A percentile compares a stretch with the other conserved stretches of the same genome.
Evolutionary conservation across 2,888 invertebrate genomes (phyloP).

Genomic region (Hirudinaria manillensis): DNA sequence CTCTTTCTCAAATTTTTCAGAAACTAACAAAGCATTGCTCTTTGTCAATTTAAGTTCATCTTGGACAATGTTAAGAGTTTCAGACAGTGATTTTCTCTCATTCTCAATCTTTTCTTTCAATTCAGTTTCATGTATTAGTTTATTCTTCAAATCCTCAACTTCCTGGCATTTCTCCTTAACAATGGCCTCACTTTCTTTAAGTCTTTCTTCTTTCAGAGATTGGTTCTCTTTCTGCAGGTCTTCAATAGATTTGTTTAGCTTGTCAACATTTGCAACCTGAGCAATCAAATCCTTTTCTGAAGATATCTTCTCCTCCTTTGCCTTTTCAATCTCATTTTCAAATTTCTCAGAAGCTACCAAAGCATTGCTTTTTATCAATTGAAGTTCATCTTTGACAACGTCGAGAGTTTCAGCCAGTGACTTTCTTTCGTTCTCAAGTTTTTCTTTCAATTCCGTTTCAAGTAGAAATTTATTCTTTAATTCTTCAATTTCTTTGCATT

Average conservation of each 20-base stretch:
- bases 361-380: not conserved
- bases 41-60: not conserved
- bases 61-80: not conserved
- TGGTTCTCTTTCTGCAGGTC: not conserved
- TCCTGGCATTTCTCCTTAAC: not conserved
- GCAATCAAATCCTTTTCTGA: not conserved
- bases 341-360: not conserved
- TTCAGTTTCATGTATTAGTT: not conserved
- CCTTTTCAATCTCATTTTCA: slow-evolving; percentile 4
- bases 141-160: not conserved
- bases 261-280: no score
- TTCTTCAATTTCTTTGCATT: not conserved
- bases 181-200: slow-evolving; percentile 17
- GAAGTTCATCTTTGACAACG: not conserved
- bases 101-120: no score
- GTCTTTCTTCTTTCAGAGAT: not conserved
- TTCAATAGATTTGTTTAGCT: not conserved
- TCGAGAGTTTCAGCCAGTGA: not conserved
- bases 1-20: not conserved
- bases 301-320: not conserved
- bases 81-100: not conserved
- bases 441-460: not conserved
- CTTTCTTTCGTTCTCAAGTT: no score
- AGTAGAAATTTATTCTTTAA: not conserved
- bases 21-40: not conserved